Percentiles rank a stretch among this genome's conserved stretches.
Evolutionary conservation across 2,797 vertebrate species (phyloP).

Genomic region (Percopsis omiscomaycus): DNA sequence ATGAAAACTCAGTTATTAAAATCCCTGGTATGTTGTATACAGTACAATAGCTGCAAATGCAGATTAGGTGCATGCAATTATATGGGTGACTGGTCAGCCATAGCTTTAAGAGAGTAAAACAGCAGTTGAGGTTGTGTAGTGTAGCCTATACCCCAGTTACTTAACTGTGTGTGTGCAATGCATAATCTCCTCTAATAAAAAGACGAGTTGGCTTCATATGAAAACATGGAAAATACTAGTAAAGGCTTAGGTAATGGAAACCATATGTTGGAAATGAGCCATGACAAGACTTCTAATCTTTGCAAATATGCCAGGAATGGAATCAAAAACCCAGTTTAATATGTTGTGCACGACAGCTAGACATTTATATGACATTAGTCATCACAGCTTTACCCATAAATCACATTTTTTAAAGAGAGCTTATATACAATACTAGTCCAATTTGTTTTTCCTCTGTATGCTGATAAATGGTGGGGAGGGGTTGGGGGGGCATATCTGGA

Average conservation of each 20-base stretch:
- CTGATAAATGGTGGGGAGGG: slow-evolving; percentile 11
- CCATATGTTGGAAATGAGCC: slow-evolving; percentile 31
- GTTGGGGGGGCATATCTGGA: slow-evolving; percentile 4
- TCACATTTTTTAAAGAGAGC: slow-evolving; percentile 1
- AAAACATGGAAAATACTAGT: slow-evolving; percentile 22
- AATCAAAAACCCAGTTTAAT: slow-evolving; percentile 37
- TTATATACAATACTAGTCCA: slow-evolving; percentile 2
- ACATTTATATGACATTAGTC: slow-evolving; percentile 19
- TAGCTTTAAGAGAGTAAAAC: neutral
- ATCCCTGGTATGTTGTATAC: too few relatives aligned
- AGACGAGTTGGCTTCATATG: slow-evolving; percentile 11
- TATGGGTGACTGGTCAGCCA: too few relatives aligned
- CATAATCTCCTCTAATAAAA: slow-evolving; percentile 11
- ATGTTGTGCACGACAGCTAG: slow-evolving; percentile 36
- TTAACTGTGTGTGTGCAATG: neutral
- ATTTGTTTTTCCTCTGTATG: neutral
- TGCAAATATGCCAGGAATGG: slow-evolving; percentile 27
- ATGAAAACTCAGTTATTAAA: too few relatives aligned
- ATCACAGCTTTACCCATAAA: slow-evolving; percentile 23
- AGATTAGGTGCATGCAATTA: too few relatives aligned
- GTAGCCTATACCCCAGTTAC: neutral
- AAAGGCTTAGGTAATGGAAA: slow-evolving; percentile 36
- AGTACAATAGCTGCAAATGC: too few relatives aligned
- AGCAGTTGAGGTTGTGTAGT: neutral
- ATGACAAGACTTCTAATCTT: slow-evolving; percentile 18